Evolutionary conservation across 2,113 vertebrate genomes (phyloP).

Genomic region (Macquaria ambigua): DNA sequence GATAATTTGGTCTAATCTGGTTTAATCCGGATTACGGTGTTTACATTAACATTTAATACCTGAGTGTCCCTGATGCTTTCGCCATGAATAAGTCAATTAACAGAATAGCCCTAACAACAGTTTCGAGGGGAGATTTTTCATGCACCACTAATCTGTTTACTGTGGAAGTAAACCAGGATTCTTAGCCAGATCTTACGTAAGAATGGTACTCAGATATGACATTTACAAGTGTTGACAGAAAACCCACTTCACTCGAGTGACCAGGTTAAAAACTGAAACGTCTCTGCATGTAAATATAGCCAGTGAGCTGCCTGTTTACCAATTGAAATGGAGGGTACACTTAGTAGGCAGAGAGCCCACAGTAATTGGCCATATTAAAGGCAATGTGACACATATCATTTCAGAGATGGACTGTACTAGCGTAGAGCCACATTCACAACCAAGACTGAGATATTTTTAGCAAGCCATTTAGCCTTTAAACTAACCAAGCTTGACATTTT

Average conservation of each 20-base stretch:
- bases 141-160: background rate
- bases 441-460: background rate
- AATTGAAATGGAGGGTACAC: background rate
- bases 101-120: background rate
- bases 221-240: slow-evolving; percentile 33
- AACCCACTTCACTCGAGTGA: background rate
- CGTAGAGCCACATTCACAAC: background rate
- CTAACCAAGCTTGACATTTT: background rate
- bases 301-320: slow-evolving; percentile 3
- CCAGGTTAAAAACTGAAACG: background rate
- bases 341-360: slow-evolving; percentile 4
- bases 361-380: slow-evolving; percentile 11
- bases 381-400: slow-evolving; percentile 10
- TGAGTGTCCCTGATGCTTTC: slow-evolving; percentile 23
- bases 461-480: background rate
- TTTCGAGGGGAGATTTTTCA: slow-evolving; percentile 3
- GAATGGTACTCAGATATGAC: background rate
- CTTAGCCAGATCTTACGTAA: background rate
- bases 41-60: slow-evolving; percentile 44
- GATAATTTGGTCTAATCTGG: slow-evolving; percentile 39
- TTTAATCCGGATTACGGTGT: slow-evolving; percentile 43
- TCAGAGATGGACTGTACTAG: background rate
- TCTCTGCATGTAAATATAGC: slow-evolving; percentile 4
- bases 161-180: slow-evolving; percentile 7
- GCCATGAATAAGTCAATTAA: slow-evolving; percentile 28